Base-by-base conservation (phyloP, 2,888 invertebrate species). In the Hirtodrosophila trivittata region DNA sequence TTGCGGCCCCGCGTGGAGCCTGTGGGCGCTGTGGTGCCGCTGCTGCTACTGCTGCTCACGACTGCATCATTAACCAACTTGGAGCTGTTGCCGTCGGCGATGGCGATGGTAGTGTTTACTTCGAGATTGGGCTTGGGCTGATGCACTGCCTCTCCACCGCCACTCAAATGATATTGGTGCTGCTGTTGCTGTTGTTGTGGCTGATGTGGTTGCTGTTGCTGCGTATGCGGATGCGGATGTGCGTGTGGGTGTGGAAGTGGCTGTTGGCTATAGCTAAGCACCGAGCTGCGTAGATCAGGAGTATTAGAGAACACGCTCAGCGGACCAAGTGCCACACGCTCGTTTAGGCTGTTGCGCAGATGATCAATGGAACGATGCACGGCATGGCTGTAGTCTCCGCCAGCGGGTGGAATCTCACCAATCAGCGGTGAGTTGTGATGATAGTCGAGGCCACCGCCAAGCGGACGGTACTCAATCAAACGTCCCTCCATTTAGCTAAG, bases 351-450 rank as follows among this genome's bases (percentile, higher is more conserved):
- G 63, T 90, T 90, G 74, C 93, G 91, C 73, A 93, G 88, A 80
- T 93, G 93, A 73, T 93, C 93, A 89, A 93, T 94, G 72, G 94
- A 94, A 77, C 93, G 92, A 87, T 93, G 93, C 83, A 93, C 93
- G 68, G 93, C 93, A 52, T 93, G 93, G 74, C 93, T 92, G 87
- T 93, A 93, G 74, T 94, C 94, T 1, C 91, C 91, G 76, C 93
- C 89, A 10, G 72, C 75, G 9, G 89, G 89, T 30, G 94, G 94
- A 87, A 94, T 94, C 90, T 94, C 94, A 0, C 94, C 94, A 92
- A 94, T 94, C 9, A 94, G 87, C 6, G 94, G 94, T 9, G 94
- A 94, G 62, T 90, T 91, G 86, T 94, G 93, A 88, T 94, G 94
- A 88, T 94, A 94, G 84, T 94, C 93, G 63, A 94, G 91, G 30